Percentiles rank a stretch among this genome's conserved stretches.
These are phyloP conservation scores for Criorhina ranunculi DNA, from an alignment of 2,888 invertebrate species.

Conservation along the genomic window DNA sequence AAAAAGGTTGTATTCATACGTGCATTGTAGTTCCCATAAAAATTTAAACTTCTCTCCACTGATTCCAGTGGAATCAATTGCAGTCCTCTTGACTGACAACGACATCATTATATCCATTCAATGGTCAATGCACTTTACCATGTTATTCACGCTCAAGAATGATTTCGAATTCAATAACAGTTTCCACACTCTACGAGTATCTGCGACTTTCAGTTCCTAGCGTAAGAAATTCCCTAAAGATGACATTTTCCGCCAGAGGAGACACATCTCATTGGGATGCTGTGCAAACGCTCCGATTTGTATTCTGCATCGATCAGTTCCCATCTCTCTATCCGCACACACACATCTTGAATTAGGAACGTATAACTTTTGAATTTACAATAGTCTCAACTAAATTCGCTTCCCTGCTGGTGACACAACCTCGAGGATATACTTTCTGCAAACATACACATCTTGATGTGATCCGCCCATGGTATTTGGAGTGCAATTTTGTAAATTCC, in stretches of 20 bases:
- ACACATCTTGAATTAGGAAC: conserved; percentile 26
- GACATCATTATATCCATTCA: conserved; percentile 1
- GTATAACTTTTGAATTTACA: conserved; percentile 20
- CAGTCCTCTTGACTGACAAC: background rate
- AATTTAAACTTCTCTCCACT: too few relatives aligned
- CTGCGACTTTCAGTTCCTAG: background rate
- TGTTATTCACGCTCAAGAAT: conserved; percentile 20
- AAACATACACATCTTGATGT: conserved; percentile 26
- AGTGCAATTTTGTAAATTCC: conserved; percentile 54
- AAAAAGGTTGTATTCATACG: too few relatives aligned
- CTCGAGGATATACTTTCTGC: conserved; percentile 31
- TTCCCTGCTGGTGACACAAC: conserved; percentile 9
- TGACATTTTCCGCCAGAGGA: conserved; percentile 47
- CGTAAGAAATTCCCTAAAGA: conserved; percentile 28
- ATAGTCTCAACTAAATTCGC: background rate
- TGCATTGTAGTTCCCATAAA: too few relatives aligned
- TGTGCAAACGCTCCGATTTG: conserved; percentile 36
- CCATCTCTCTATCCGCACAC: background rate
- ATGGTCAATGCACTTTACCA: conserved; percentile 33
- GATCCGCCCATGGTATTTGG: conserved; percentile 55
- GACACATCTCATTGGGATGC: conserved; percentile 51
- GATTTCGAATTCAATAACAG: conserved; percentile 49
- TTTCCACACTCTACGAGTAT: conserved; percentile 25
- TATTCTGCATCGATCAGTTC: conserved; percentile 10
- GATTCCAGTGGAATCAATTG: too few relatives aligned